A percentile compares a stretch with the other conserved stretches of the same genome.
These are phyloP conservation scores for Phalacrocorax carbo DNA, from an alignment of 2,113 vertebrate genomes.

Conservation along the genomic window DNA sequence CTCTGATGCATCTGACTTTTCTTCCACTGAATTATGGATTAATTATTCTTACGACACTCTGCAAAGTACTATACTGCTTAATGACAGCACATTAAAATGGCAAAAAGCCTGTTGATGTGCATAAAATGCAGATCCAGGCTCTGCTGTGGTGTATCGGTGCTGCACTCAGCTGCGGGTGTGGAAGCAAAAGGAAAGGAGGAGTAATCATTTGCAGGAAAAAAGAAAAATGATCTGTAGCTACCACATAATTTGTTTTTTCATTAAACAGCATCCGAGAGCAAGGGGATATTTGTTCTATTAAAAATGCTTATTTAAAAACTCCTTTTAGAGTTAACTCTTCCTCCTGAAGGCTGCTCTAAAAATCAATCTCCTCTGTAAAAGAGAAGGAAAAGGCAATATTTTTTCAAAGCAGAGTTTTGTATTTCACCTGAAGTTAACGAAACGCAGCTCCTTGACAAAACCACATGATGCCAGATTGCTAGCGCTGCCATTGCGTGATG, in stretches of 20 bases:
- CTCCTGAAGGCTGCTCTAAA: neutral
- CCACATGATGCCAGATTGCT: neutral
- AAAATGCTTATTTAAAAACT: constrained; percentile 50
- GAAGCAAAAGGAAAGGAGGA: neutral
- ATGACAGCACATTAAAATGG: neutral
- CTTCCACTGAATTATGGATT: neutral
- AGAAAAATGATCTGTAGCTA: neutral
- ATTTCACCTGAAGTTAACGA: neutral
- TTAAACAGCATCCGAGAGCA: neutral
- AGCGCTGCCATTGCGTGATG: neutral
- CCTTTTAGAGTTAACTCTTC: neutral
- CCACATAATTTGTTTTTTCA: constrained; percentile 32
- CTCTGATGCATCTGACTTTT: neutral
- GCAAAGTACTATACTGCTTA: neutral
- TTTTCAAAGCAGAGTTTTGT: neutral
- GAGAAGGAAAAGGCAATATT: neutral
- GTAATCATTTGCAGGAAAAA: neutral
- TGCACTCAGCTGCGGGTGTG: neutral
- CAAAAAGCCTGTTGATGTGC: neutral
- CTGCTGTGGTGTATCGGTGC: neutral
- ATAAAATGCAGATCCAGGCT: neutral
- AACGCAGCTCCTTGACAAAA: neutral
- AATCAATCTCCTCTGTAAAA: neutral
- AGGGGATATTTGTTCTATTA: constrained; percentile 39
- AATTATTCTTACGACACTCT: neutral